These are phyloP conservation scores for Ceramica pisi DNA, from an alignment of 2,888 invertebrate genomes.

Conservation along the genomic window DNA sequence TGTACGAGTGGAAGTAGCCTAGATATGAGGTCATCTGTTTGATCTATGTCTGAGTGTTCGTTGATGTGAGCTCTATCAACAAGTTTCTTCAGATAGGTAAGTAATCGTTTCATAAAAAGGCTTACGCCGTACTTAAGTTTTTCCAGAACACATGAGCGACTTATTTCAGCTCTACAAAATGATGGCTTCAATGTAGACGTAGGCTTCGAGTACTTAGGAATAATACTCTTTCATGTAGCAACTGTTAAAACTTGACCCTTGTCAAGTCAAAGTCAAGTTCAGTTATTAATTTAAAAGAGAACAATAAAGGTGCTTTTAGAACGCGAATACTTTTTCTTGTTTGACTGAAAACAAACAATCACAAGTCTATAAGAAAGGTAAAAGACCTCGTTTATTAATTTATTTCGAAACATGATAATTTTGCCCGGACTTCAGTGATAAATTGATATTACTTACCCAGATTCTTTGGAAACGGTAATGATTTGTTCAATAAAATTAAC, in stretches of 20 bases:
- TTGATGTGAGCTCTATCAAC: conserved; percentile 1
- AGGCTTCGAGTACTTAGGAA: neutral
- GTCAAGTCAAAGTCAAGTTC: neutral
- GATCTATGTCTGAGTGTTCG: conserved; percentile 12
- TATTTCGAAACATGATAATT: neutral
- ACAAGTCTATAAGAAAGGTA: neutral
- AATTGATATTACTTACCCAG: neutral
- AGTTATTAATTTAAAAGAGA: neutral
- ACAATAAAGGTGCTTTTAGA: neutral
- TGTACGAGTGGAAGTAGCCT: neutral
- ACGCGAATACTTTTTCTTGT: neutral
- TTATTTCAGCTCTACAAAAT: conserved; percentile 2
- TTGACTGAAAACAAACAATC: neutral
- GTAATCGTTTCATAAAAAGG: neutral
- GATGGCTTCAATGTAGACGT: neutral
- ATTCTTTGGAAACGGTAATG: no score
- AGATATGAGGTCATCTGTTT: neutral
- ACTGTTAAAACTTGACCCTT: conserved; percentile 1
- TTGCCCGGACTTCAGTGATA: neutral
- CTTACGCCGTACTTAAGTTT: conserved; percentile 3
- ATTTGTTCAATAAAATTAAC: no score
- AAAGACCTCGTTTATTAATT: neutral
- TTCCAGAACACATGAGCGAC: conserved; percentile 5
- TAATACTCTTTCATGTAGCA: neutral
- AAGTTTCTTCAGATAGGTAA: neutral